Conservation (phyloP, 1,140 invertebrate genomes). For the Scylla paramamosain region DNA sequence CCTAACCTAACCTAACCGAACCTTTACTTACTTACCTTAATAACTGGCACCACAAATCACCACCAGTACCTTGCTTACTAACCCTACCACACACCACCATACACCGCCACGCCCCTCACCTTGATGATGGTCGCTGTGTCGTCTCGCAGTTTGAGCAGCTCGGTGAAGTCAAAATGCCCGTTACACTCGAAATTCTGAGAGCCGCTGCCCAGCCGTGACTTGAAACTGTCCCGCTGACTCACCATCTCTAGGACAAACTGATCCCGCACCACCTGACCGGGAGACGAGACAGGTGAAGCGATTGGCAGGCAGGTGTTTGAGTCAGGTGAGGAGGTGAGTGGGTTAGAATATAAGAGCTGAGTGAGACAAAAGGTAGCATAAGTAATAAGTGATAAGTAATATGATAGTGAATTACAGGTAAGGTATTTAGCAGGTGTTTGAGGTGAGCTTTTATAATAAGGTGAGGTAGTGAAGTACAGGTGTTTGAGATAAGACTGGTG, state of each 20-base stretch:
- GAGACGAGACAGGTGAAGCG: neutral
- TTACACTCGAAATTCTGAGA: constrained; percentile 74
- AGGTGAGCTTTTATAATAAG: too few relatives aligned
- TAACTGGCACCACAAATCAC: too few relatives aligned
- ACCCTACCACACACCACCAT: too few relatives aligned
- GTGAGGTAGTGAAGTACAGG: too few relatives aligned
- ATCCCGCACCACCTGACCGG: constrained; percentile 65
- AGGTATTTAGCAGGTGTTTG: neutral
- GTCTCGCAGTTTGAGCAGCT: constrained; percentile 63
- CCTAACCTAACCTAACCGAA: too few relatives aligned
- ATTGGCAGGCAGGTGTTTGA: neutral
- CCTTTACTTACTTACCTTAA: too few relatives aligned
- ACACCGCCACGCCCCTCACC: constrained; percentile 38
- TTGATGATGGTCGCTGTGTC: constrained; percentile 73
- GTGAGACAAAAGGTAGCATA: too few relatives aligned
- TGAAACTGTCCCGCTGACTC: constrained; percentile 66
- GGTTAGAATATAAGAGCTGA: neutral
- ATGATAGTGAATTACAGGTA: neutral
- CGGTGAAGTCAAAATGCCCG: constrained; percentile 69
- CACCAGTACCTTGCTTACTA: too few relatives aligned
- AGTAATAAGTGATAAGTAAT: too few relatives aligned
- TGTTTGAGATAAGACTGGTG: too few relatives aligned
- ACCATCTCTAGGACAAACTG: constrained; percentile 73
- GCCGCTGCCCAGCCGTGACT: constrained; percentile 65
- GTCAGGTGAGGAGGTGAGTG: neutral